A percentile compares a stretch with the other conserved stretches of the same genome.
phyloP scores from a whole-genome alignment of 92 coral and sea anemone species.

The Scolanthus callimorphus region DNA sequence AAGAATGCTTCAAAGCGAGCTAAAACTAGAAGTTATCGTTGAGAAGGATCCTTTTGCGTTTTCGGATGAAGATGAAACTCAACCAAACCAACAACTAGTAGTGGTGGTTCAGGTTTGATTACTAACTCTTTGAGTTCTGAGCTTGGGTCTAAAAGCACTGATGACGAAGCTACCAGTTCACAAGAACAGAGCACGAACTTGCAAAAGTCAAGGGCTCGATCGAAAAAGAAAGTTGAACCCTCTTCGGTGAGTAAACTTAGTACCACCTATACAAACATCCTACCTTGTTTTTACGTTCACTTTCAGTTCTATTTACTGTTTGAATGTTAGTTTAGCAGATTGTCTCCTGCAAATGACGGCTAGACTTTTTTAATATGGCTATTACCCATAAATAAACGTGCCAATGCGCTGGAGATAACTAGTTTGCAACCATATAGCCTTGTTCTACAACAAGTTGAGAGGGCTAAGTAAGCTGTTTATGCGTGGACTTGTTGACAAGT shows the following conservation, averaged over 20 bases:
- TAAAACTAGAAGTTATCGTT: slow-evolving; percentile 42
- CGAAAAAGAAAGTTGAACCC: background rate
- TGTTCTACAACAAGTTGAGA: too few relatives aligned
- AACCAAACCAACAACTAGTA: background rate
- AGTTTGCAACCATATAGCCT: too few relatives aligned
- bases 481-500: too few relatives aligned
- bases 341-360: too few relatives aligned
- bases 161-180: slow-evolving; percentile 95
- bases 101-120: background rate
- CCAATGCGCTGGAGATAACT: too few relatives aligned
- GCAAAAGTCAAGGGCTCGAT: slow-evolving; percentile 8
- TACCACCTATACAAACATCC: too few relatives aligned
- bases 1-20: slow-evolving; percentile 18
- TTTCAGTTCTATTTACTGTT: too few relatives aligned
- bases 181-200: slow-evolving; percentile 72
- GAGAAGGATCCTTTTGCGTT: slow-evolving; percentile 84
- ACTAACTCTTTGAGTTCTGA: slow-evolving; percentile 17
- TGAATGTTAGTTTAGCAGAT: too few relatives aligned
- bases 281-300: too few relatives aligned
- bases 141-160: slow-evolving; percentile 76
- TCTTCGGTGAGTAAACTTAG: background rate
- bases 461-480: too few relatives aligned
- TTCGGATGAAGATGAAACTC: slow-evolving; percentile 53
- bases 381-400: too few relatives aligned
- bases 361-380: too few relatives aligned